Base-by-base conservation (phyloP, 2,797 vertebrate genomes). In the Myripristis murdjan region DNA sequence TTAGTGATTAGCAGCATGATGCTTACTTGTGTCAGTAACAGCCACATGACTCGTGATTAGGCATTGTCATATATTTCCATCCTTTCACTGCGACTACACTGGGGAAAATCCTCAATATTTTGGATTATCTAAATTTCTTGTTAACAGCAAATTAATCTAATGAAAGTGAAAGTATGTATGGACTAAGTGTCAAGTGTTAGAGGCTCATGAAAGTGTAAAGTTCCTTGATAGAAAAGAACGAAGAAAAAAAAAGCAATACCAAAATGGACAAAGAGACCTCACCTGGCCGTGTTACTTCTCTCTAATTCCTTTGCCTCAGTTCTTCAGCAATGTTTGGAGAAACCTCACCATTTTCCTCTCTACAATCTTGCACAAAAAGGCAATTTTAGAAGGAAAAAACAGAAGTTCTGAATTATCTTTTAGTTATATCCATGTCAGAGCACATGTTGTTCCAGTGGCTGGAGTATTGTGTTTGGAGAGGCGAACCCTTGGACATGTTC, bases 251-350 rank as follows among this genome's bases (percentile, higher is more conserved):
- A 39, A 4, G 44, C 39, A 67, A 1, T 11, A 15, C 2, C 8
- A 5, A 7, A 61, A 31, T 33, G 5, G 8, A 15, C 5, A 68
- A 41, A 70, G 8, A 12, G 47, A 64, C 37, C 87, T 88, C 84
- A 93, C 90, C 91, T 83, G 78, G 1, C 16, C 37, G 57, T 26
- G 43, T 69, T 71, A 64, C 70, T 60, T 71, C 37, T 56, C 28
- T 46, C 49, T 85, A 80, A 79, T 61, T 31, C 48, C 57, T 20
- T 57, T 31, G 14, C 3, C 31, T 74, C 67, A 73, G 59, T 53
- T 46, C 61, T 47, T 75, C 61, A 73, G 33, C 48, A n/a, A 73
- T 53, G 52, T 82, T 54, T 3, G 37, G 43, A 74, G 47, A 77
- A 31, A 57, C 6, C 16, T 24, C 16, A 12, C 22, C 5, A 20